Percentiles rank a stretch among this genome's conserved stretches.
Conservation (phyloP, 2,113 vertebrate species). For the Bettongia penicillata region DNA sequence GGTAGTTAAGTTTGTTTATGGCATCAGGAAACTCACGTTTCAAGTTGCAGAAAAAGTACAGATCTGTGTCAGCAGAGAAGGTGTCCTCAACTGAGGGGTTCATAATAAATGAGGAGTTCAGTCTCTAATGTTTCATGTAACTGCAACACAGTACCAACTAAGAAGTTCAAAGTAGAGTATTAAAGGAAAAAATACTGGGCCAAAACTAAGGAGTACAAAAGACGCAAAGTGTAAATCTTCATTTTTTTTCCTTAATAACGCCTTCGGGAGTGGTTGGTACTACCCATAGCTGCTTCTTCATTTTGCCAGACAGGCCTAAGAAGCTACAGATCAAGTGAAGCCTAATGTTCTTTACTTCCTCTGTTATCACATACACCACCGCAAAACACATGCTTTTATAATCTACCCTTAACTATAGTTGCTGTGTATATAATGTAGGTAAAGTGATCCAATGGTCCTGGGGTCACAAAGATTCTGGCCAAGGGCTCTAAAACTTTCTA, state of each 20-base stretch:
- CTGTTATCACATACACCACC: neutral
- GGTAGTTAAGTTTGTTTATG: neutral
- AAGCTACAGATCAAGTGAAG: neutral
- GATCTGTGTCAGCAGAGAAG: neutral
- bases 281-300: neutral
- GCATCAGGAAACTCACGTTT: neutral
- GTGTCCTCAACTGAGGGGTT: neutral
- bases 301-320: neutral
- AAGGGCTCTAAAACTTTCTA: neutral
- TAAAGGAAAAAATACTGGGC: neutral
- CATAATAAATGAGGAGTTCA: neutral
- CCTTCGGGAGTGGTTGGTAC: neutral
- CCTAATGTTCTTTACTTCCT: neutral
- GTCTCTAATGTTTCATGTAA: neutral
- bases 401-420: neutral
- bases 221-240: neutral
- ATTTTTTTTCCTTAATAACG: neutral
- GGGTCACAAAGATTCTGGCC: neutral
- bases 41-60: neutral
- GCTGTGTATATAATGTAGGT: neutral
- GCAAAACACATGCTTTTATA: neutral
- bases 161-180: neutral
- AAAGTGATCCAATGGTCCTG: neutral
- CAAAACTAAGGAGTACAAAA: neutral
- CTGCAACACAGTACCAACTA: neutral